Conservation (phyloP, 2,797 vertebrate genomes). For the Acrossocheilus fasciatus region DNA sequence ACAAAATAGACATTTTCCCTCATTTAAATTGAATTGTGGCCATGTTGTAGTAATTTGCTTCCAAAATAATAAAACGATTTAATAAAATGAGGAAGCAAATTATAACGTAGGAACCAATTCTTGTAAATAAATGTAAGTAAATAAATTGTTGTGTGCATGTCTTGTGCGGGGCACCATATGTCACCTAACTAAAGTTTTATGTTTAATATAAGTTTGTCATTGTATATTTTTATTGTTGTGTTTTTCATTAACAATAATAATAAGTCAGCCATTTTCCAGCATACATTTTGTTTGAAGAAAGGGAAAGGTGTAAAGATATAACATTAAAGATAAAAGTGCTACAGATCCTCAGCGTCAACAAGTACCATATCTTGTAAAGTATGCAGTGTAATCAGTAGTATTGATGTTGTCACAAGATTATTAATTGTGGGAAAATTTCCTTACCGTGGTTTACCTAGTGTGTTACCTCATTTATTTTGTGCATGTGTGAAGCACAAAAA, state of each 20-base stretch:
- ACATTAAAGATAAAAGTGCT: background rate
- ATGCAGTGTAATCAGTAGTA: too few species aligned
- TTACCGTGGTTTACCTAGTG: too few species aligned
- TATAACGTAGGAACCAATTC: background rate
- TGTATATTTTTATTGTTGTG: background rate
- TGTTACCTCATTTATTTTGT: too few species aligned
- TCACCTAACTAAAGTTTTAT: background rate
- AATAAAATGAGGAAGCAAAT: too few species aligned
- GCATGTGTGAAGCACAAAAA: background rate
- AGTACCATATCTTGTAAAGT: too few species aligned
- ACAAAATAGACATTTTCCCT: too few species aligned
- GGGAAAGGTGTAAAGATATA: background rate
- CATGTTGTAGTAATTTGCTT: too few species aligned
- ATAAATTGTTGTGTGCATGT: background rate
- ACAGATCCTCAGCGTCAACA: background rate
- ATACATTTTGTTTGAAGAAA: background rate
- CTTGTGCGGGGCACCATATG: background rate
- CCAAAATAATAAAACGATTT: too few species aligned
- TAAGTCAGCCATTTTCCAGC: background rate
- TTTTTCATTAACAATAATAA: background rate
- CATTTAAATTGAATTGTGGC: too few species aligned
- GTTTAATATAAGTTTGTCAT: background rate
- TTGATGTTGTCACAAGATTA: too few species aligned
- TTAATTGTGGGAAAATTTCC: too few species aligned
- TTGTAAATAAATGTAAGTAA: background rate